phyloP scores from a whole-genome alignment of 2,888 invertebrate genomes.

The Melanotus villosus region DNA sequence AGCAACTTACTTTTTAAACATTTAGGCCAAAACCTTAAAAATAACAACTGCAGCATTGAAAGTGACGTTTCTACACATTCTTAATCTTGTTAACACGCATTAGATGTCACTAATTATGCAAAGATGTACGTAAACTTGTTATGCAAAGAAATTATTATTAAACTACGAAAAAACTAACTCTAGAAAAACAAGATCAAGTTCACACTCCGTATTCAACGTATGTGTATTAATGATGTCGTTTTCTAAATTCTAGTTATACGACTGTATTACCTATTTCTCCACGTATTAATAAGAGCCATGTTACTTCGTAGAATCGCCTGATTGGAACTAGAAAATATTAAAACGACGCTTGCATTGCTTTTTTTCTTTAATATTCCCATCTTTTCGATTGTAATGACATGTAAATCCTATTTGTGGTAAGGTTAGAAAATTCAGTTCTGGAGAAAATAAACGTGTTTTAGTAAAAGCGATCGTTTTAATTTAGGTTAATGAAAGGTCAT shows the following conservation, averaged over 20 bases:
- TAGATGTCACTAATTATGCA: conserved; percentile 31
- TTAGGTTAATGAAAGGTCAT: too few relatives aligned
- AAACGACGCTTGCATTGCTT: conserved; percentile 4
- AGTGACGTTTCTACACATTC: conserved; percentile 13
- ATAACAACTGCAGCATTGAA: conserved; percentile 6
- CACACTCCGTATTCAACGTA: not conserved
- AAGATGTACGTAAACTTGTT: conserved; percentile 33
- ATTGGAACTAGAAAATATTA: conserved; percentile 3
- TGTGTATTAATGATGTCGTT: not conserved
- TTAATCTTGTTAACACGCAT: conserved; percentile 33
- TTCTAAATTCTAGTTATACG: conserved; percentile 1
- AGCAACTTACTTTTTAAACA: too few relatives aligned
- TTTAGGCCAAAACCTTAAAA: conserved; percentile 5
- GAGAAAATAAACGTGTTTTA: too few relatives aligned
- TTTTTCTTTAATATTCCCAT: not conserved
- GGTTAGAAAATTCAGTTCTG: too few relatives aligned
- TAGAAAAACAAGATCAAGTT: conserved; percentile 32
- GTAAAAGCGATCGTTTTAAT: too few relatives aligned
- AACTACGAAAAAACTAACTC: conserved; percentile 19
- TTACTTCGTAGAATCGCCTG: not conserved
- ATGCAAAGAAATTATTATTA: conserved; percentile 32
- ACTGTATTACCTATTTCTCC: not conserved
- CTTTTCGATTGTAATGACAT: too few relatives aligned
- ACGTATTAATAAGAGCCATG: not conserved
- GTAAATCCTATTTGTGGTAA: too few relatives aligned